Percentiles rank a stretch among this genome's conserved stretches.
Evolutionary conservation across 2,888 invertebrate genomes (phyloP).

Genomic region (Clanis bilineata): DNA sequence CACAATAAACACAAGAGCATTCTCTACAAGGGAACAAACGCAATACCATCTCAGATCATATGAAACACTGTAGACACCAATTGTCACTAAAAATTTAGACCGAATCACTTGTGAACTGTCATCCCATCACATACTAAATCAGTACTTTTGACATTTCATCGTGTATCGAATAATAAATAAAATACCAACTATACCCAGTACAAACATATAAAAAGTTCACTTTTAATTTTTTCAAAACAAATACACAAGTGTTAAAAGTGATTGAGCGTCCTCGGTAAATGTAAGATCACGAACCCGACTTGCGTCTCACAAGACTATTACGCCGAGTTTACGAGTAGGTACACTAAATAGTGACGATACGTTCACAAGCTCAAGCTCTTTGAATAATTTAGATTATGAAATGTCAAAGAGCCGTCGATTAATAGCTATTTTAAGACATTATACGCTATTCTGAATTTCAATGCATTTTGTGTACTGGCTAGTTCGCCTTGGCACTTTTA

Average conservation of each 20-base stretch:
- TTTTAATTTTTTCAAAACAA: conserved; percentile 3
- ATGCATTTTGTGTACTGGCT: conserved; percentile 18
- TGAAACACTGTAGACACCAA: not conserved
- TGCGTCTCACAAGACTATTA: not conserved
- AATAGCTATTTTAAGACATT: conserved; percentile 16
- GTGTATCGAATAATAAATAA: not conserved
- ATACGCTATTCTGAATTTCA: conserved; percentile 16
- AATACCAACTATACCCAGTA: not conserved
- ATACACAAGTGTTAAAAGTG: conserved; percentile 2
- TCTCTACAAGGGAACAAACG: not conserved
- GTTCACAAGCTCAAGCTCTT: conserved; percentile 17
- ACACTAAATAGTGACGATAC: conserved; percentile 15
- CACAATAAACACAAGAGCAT: not conserved
- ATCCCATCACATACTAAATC: not conserved
- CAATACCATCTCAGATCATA: not conserved
- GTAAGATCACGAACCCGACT: not conserved
- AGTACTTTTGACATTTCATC: conserved; percentile 7
- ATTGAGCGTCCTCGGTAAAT: not conserved
- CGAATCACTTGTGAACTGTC: not conserved
- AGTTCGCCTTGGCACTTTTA: conserved; percentile 13
- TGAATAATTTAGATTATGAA: conserved; percentile 17
- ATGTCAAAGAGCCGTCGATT: conserved; percentile 18
- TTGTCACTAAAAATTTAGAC: not conserved
- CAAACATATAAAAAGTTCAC: not conserved
- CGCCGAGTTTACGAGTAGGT: conserved; percentile 29